A percentile compares a stretch with the other conserved stretches of the same genome.
Evolutionary conservation across 1,140 invertebrate species (phyloP).

Genomic region (Drosophila ercepeae): DNA sequence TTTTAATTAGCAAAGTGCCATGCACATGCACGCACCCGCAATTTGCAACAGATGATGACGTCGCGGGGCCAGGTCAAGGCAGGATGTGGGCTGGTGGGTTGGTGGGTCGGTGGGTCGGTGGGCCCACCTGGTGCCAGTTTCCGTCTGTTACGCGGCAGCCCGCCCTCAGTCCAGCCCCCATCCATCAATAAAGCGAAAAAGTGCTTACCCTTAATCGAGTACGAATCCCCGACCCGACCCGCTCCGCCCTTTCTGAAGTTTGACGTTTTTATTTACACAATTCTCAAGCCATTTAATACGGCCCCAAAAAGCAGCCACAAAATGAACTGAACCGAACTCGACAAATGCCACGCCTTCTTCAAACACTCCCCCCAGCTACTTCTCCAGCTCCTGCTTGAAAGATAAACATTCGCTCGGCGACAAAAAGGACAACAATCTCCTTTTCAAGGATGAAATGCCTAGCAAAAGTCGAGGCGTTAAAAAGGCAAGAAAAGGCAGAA

Average conservation of each 20-base stretch:
- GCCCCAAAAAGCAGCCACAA: conserved; percentile 54
- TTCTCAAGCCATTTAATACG: conserved; percentile 64
- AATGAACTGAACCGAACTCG: conserved; percentile 60
- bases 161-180: conserved; percentile 2
- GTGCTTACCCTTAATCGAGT: conserved; percentile 31
- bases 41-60: conserved; percentile 2
- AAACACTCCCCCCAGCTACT: not conserved
- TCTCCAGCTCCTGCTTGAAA: not conserved
- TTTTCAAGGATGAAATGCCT: conserved; percentile 35
- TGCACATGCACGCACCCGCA: conserved; percentile 68
- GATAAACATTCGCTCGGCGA: conserved; percentile 34
- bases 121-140: conserved; percentile 54
- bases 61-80: conserved; percentile 3
- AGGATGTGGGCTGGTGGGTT: no score
- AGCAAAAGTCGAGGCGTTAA: conserved; percentile 42
- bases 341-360: not conserved
- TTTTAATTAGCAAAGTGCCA: conserved; percentile 82
- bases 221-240: not conserved
- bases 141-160: conserved; percentile 49
- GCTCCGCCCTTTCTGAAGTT: not conserved
- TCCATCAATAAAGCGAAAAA: conserved; percentile 4
- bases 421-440: conserved; percentile 6
- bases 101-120: no score
- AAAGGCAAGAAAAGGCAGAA: conserved; percentile 28
- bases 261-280: conserved; percentile 75